These are phyloP conservation scores for Psilanteris sp. DNA, from an alignment of 1,140 invertebrate genomes.

Conservation along the genomic window DNA sequence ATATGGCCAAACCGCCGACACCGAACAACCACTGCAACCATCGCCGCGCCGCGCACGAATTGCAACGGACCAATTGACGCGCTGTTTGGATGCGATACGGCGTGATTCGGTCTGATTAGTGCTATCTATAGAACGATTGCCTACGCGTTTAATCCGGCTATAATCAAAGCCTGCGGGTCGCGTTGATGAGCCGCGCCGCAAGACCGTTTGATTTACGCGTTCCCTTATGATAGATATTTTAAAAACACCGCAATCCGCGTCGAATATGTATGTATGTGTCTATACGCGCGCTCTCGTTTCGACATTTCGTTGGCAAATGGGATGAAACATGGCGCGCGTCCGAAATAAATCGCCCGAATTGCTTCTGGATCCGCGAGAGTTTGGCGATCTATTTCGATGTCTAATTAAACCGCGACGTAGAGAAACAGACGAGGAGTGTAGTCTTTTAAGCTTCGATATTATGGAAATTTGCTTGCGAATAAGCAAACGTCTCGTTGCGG, in stretches of 20 bases:
- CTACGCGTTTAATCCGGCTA: constrained; percentile 66
- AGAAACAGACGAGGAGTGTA: too few species aligned
- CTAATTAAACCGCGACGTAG: too few species aligned
- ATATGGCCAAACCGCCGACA: constrained; percentile 70
- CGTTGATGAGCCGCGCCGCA: constrained; percentile 47
- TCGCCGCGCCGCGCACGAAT: constrained; percentile 48
- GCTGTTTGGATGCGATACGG: constrained; percentile 71
- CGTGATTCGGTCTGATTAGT: constrained; percentile 78
- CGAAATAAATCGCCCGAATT: too few species aligned
- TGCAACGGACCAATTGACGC: constrained; percentile 67
- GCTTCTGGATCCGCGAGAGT: too few species aligned
- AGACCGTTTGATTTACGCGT: constrained; percentile 36
- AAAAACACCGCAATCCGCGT: constrained; percentile 1
- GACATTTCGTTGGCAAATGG: too few species aligned
- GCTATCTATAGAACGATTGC: constrained; percentile 76
- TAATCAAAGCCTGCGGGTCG: constrained; percentile 64
- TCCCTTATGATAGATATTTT: constrained; percentile 33
- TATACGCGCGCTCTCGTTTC: too few species aligned
- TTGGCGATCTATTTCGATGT: too few species aligned
- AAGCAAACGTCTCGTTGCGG: too few species aligned
- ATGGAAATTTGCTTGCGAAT: too few species aligned
- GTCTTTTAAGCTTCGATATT: too few species aligned
- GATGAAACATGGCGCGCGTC: too few species aligned
- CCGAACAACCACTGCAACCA: constrained; percentile 50
- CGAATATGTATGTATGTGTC: too few species aligned